Evolutionary conservation across 2,888 invertebrate genomes (phyloP), one percentile per base, ranked within the genome.

Genomic region (Orthosia gracilis): DNA sequence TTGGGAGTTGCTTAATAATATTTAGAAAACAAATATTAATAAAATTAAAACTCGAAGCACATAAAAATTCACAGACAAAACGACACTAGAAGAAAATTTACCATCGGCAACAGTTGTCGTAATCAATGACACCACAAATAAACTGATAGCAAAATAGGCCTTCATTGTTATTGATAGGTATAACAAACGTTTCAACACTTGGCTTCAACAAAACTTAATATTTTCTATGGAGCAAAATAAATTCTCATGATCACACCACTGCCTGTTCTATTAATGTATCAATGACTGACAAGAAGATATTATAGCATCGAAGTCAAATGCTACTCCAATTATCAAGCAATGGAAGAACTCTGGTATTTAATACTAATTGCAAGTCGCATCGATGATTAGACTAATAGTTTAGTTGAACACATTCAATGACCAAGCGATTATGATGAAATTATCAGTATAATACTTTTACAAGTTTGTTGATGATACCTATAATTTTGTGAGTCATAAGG

Each of bases 261-360:
- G 40, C 9, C 40, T 40, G 40, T 40, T 40, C 40, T 40, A 40
- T 71, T 84, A 84, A 73, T 83, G 83, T 40, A 40, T 71, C 84
- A 84, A 73, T 83, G 83, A 85, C 78, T 84, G 82, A 69, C 64
- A 65, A 65, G 4, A 52, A 80, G 50, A 50, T 63, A 77, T 69
- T 83, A 72, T 81, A 64, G 52, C 82, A 72, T 83, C 75, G 80
- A 82, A 87, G 88, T 87, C 83, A 87, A 88, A 91, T 91, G 86
- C 88, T 83, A 81, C 70, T 84, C 84, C 92, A 91, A 94, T 93
- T 89, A 89, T 84, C 81, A 85, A 76, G 73, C 78, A 83, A 90
- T 89, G 86, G 85, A 88, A 84, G 86, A 84, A 90, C 88, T 91
- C 88, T 87, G 81, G 82, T 91, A 92, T 91, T 93, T 90, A 88